Evolutionary conservation across 2,113 vertebrate species (phyloP).

Genomic region (Sisor rabdophorus): DNA sequence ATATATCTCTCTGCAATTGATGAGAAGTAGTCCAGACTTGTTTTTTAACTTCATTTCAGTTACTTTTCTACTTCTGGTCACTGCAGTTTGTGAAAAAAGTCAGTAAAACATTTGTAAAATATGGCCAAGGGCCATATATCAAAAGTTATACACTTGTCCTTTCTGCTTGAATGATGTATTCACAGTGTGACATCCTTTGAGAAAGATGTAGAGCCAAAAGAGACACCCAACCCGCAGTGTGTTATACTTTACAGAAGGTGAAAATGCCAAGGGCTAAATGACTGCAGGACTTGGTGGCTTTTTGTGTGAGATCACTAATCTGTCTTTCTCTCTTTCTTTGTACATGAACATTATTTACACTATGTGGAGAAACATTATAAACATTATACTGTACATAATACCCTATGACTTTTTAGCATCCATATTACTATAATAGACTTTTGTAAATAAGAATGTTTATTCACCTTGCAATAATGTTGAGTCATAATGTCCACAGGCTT

Average conservation of each 20-base stretch:
- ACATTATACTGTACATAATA: no score
- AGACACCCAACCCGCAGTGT: slow-evolving; percentile 59
- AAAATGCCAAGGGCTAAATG: slow-evolving; percentile 66
- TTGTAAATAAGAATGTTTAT: no score
- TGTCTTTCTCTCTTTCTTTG: background rate
- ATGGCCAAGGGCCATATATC: slow-evolving; percentile 51
- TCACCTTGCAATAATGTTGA: no score
- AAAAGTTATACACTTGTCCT: slow-evolving; percentile 23
- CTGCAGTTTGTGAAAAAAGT: slow-evolving; percentile 26
- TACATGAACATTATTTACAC: background rate
- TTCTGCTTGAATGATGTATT: slow-evolving; percentile 55
- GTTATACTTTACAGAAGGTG: slow-evolving; percentile 51
- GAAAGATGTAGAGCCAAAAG: slow-evolving; percentile 58
- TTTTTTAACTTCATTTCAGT: slow-evolving; percentile 26
- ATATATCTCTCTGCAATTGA: slow-evolving; percentile 26
- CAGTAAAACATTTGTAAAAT: slow-evolving; percentile 35
- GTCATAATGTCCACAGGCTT: no score
- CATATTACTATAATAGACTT: no score
- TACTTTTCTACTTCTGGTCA: slow-evolving; percentile 21
- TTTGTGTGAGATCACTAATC: slow-evolving; percentile 48
- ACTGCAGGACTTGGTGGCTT: slow-evolving; percentile 54
- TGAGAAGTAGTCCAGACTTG: slow-evolving; percentile 26
- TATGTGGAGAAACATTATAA: no score
- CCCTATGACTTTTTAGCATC: no score
- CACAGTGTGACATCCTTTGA: slow-evolving; percentile 63